A percentile compares a stretch with the other conserved stretches of the same genome.
Conservation (phyloP, 1,140 invertebrate genomes). For the Melitaea cinxia region DNA sequence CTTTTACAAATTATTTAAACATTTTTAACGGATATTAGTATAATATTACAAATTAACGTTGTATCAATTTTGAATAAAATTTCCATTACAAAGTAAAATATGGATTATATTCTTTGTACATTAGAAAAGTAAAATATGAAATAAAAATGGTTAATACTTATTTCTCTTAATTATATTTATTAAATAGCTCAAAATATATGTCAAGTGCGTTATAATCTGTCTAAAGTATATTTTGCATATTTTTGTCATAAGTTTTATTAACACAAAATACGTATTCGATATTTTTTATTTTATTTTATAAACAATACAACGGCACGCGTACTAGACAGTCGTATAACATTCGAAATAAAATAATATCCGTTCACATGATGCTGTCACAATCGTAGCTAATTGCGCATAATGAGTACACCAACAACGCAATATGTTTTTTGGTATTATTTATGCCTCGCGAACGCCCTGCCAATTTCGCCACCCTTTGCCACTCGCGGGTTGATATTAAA, state of each 20-base stretch:
- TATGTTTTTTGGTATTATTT: conserved; percentile 79
- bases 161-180: no score
- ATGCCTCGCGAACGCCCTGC: conserved; percentile 64
- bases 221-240: no score
- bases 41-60: conserved; percentile 10
- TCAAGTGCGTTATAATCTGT: no score
- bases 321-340: conserved; percentile 35
- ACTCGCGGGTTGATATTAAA: conserved; percentile 72
- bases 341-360: conserved; percentile 57
- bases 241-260: no score
- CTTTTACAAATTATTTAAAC: conserved; percentile 65
- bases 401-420: conserved; percentile 72
- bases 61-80: conserved; percentile 2
- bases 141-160: no score
- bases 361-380: conserved; percentile 77
- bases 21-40: conserved; percentile 16
- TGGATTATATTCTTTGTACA: no score
- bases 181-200: no score
- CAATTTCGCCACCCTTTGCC: conserved; percentile 62
- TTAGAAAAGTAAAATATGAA: no score
- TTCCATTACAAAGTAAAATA: no score
- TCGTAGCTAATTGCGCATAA: conserved; percentile 81
- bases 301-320: conserved; percentile 47
- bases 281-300: no score
- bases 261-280: background rate